Evolutionary conservation across 2,113 vertebrate genomes (phyloP).

Genomic region (Callaeas wilsoni): DNA sequence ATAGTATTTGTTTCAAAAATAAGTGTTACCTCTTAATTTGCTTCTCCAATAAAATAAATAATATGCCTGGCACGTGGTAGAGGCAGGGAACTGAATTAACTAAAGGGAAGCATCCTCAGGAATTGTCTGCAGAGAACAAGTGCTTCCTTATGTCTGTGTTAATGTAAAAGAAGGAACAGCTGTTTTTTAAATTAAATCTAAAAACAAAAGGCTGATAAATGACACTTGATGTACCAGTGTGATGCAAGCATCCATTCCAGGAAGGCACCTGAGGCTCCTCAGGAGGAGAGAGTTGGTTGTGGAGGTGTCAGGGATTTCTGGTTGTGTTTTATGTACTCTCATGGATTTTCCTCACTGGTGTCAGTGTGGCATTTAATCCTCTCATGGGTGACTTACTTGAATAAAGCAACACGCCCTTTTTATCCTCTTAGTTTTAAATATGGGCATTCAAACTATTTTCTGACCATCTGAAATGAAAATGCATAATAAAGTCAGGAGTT

Average conservation of each 20-base stretch:
- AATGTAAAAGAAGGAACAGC: neutral
- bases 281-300: neutral
- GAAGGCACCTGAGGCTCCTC: neutral
- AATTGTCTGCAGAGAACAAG: neutral
- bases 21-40: neutral
- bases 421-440: neutral
- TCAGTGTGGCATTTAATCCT: neutral
- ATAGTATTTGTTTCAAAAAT: neutral
- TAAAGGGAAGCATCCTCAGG: neutral
- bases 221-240: neutral
- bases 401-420: neutral
- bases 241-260: neutral
- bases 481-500: neutral
- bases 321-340: neutral
- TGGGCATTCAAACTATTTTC: neutral
- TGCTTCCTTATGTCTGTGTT: neutral
- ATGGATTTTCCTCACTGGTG: neutral
- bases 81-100: too few relatives aligned
- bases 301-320: neutral
- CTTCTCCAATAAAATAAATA: neutral
- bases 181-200: neutral
- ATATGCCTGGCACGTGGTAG: neutral
- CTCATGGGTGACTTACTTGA: neutral
- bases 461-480: neutral
- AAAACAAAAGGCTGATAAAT: neutral